Base-by-base conservation (phyloP, 2,797 vertebrate genomes). In the Platyrinchus mystaceus region DNA sequence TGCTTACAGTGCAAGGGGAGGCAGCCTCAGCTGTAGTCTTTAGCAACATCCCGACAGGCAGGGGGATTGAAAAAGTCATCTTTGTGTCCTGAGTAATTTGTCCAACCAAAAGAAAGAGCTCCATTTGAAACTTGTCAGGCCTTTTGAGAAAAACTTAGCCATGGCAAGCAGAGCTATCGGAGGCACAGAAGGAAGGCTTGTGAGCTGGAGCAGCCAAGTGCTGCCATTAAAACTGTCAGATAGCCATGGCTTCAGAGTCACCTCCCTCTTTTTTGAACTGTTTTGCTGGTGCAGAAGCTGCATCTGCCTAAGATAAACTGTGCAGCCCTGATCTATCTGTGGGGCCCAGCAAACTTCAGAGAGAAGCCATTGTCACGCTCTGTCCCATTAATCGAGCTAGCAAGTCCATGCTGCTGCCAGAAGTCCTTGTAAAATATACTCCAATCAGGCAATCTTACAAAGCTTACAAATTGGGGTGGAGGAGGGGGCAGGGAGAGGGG, bases 11-110 rank as follows among this genome's bases (percentile, higher is more conserved):
- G 1, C 36, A 55, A 55, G 58, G 11, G 6, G 15, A 58, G 32
- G 47, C 67, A 80, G 43, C 27, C 85, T 60, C 53, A 80, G 62
- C 41, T 27, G 21, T 47, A 37, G 41, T n/a, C 36, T 67, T n/a
- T 26, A 26, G 36, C 59, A 68, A 7, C 22, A 28, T 32, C 46
- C 37, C 0, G 0, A 14, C 4, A 14, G 37, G 10, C 0, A 0
- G 2, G 14, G 1, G 4, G 27, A 41, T 77, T 55, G 23, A 80
- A 88, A 73, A 85, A 56, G 39, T 50, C 41, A 62, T 73, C 73
- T 71, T 37, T 75, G 32, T 43, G 24, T 50, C 12, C 66, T 8
- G 4, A 67, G 53, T 41, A 77, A 77, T 77, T 77, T 80, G 60
- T 90, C 28, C 16, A 14, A 22, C 32, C n/a, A 13, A 77, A 90